These are phyloP conservation scores for Meandrusa payeni DNA, from an alignment of 2,888 invertebrate species.

Conservation along the genomic window DNA sequence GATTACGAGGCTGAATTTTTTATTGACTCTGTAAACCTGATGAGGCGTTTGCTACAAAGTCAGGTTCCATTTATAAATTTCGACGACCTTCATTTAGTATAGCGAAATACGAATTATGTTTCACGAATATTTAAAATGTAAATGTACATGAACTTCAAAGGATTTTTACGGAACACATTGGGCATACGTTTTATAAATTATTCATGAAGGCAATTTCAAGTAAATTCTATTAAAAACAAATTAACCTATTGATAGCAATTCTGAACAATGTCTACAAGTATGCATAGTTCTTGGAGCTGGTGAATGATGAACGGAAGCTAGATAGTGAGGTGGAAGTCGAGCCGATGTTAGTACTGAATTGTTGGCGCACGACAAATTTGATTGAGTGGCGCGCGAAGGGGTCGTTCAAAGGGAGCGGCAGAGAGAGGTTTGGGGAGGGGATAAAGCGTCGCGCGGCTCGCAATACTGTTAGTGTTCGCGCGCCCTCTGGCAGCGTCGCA, in stretches of 20 bases:
- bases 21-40: constrained; percentile 11
- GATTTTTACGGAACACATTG: too few relatives aligned
- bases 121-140: background rate
- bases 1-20: constrained; percentile 18
- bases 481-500: constrained; percentile 13
- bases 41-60: constrained; percentile 4
- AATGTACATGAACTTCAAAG: too few relatives aligned
- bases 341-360: constrained; percentile 11
- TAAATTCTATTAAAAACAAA: too few relatives aligned
- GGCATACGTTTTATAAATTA: too few relatives aligned
- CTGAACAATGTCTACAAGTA: too few relatives aligned
- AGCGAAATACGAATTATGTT: background rate
- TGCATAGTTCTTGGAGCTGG: constrained; percentile 7
- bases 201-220: too few relatives aligned
- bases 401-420: constrained; percentile 14
- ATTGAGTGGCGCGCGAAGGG: constrained; percentile 20
- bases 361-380: constrained; percentile 23
- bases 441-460: background rate
- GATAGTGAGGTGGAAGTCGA: constrained; percentile 13
- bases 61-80: background rate
- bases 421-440: constrained; percentile 3
- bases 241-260: too few relatives aligned
- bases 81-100: background rate
- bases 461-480: constrained; percentile 12
- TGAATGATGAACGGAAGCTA: constrained; percentile 8